Percentiles rank a stretch among this genome's conserved stretches.
phyloP scores from a whole-genome alignment of 2,888 invertebrate species.

The Megamerina dolium region DNA sequence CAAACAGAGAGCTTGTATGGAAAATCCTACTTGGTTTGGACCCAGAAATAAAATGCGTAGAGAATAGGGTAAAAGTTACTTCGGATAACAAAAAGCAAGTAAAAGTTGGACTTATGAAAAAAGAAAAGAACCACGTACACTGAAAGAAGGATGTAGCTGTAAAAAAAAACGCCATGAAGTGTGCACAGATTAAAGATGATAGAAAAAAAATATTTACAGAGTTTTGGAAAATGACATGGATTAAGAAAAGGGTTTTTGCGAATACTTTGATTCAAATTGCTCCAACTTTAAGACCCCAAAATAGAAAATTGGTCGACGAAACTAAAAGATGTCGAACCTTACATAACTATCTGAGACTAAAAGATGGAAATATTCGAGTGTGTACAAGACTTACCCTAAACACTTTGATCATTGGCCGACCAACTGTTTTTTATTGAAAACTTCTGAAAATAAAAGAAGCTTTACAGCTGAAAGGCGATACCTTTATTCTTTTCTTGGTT shows the following conservation, averaged over 20 bases:
- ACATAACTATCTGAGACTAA: too few relatives aligned
- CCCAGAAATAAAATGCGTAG: too few relatives aligned
- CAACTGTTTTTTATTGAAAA: too few relatives aligned
- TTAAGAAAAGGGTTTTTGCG: slow-evolving; percentile 2
- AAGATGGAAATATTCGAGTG: too few relatives aligned
- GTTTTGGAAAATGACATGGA: slow-evolving; percentile 1
- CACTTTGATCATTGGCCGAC: too few relatives aligned
- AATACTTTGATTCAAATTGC: slow-evolving; percentile 4
- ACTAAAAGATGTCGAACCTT: too few relatives aligned
- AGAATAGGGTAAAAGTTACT: not conserved
- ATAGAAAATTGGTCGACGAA: slow-evolving; percentile 1
- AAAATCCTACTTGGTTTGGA: not conserved
- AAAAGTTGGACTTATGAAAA: slow-evolving; percentile 4
- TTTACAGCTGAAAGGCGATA: too few relatives aligned
- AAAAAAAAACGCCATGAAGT: not conserved
- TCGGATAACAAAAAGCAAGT: slow-evolving; percentile 3
- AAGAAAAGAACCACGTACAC: too few relatives aligned
- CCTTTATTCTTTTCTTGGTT: too few relatives aligned
- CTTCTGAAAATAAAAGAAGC: too few relatives aligned
- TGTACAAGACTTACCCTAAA: too few relatives aligned
- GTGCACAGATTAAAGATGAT: not conserved
- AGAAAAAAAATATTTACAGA: not conserved
- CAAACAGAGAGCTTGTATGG: not conserved
- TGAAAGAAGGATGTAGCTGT: slow-evolving; percentile 1
- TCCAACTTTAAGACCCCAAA: slow-evolving; percentile 3